Percentiles rank a stretch among this genome's conserved stretches.
Evolutionary conservation across 2,797 vertebrate species (phyloP).

Genomic region (Ambastaia sidthimunki): DNA sequence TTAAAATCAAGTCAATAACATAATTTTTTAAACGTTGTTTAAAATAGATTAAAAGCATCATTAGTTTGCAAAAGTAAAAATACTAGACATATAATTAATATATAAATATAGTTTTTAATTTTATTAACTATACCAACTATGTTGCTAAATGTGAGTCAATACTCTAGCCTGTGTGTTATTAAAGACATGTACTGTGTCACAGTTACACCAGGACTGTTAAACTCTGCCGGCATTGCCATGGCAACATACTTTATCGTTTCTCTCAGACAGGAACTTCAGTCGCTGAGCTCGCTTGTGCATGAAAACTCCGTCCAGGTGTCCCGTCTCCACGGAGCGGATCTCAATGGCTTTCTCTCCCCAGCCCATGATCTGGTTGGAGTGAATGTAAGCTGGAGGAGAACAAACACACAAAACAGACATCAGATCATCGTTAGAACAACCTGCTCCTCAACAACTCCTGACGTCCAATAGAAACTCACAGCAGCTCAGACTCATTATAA

Average conservation of each 20-base stretch:
- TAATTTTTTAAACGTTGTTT: too few species aligned
- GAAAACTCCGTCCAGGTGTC: slow-evolving; percentile 99
- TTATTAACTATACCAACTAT: too few species aligned
- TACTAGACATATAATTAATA: too few species aligned
- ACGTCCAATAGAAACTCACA: slow-evolving; percentile 55
- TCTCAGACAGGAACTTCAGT: slow-evolving; percentile 98
- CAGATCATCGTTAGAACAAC: slow-evolving; percentile 55
- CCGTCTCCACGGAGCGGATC: slow-evolving; percentile 99
- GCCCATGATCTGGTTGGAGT: slow-evolving; percentile 99
- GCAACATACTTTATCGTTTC: slow-evolving; percentile 94
- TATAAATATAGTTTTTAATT: too few species aligned
- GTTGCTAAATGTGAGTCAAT: too few species aligned
- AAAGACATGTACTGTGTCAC: neutral
- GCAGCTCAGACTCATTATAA: too few species aligned
- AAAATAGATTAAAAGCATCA: too few species aligned
- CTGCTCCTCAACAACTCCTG: slow-evolving; percentile 61
- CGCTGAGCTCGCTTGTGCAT: slow-evolving; percentile 99
- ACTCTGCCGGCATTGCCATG: too few species aligned
- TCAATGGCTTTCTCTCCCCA: slow-evolving; percentile 99
- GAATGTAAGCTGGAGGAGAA: slow-evolving; percentile 93
- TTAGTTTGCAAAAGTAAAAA: too few species aligned
- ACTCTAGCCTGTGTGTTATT: too few species aligned
- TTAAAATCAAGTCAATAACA: too few species aligned
- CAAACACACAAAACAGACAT: slow-evolving; percentile 59
- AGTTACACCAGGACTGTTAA: neutral